phyloP scores from a whole-genome alignment of 2,797 vertebrate genomes.

The Emydoidea blandingii region DNA sequence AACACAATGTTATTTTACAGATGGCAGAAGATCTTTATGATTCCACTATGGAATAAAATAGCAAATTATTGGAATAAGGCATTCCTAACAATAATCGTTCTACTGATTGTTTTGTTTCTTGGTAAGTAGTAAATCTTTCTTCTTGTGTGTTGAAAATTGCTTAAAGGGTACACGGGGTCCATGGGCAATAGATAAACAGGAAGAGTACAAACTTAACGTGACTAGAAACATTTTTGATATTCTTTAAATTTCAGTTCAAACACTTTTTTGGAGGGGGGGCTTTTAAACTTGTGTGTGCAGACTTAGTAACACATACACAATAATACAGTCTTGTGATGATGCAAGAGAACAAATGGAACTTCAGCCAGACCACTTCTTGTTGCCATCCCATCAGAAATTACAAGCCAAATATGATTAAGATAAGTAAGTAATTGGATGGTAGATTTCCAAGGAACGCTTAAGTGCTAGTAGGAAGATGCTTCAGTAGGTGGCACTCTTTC shows the following conservation, averaged over 20 bases:
- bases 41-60: constrained; percentile 91
- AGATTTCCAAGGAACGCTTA: not conserved
- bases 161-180: not conserved
- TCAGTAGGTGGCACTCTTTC: constrained; percentile 71
- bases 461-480: not conserved
- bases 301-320: not conserved
- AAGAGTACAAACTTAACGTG: not conserved
- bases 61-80: constrained; percentile 93
- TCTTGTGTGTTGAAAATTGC: not conserved
- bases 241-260: not conserved
- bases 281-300: not conserved
- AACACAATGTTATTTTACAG: constrained; percentile 80
- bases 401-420: not conserved
- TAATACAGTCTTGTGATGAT: not conserved
- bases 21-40: constrained; percentile 92
- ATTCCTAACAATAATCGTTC: constrained; percentile 94
- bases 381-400: not conserved
- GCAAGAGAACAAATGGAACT: not conserved
- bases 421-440: not conserved
- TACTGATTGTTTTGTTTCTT: constrained; percentile 93
- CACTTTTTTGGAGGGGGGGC: not conserved
- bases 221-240: not conserved
- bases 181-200: not conserved
- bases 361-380: not conserved
- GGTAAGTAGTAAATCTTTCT: constrained; percentile 83